Conservation (phyloP, 2,113 vertebrate genomes). For the Axis porcinus region DNA sequence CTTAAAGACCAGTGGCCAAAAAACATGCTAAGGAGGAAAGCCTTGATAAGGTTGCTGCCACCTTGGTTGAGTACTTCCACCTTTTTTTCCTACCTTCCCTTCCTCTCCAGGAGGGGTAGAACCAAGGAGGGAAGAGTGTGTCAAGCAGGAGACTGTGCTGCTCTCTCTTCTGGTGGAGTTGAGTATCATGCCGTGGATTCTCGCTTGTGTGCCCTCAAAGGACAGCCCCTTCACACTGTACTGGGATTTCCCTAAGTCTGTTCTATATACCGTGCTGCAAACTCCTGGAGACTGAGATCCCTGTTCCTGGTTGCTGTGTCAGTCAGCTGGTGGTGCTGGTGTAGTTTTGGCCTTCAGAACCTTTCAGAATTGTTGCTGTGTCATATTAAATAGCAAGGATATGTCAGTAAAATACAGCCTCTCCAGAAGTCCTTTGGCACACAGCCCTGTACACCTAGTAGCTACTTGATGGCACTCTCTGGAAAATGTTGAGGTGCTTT, state of each 20-base stretch:
- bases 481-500: neutral
- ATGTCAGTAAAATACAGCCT: neutral
- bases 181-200: neutral
- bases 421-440: neutral
- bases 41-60: neutral
- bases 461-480: neutral
- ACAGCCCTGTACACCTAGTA: neutral
- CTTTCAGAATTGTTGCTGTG: neutral
- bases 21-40: neutral
- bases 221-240: neutral
- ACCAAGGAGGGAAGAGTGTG: neutral
- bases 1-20: neutral
- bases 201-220: neutral
- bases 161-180: neutral
- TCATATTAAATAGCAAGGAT: neutral
- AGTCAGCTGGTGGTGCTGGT: no score
- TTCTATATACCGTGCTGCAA: fast-evolving
- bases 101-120: neutral
- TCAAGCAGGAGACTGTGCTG: neutral
- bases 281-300: neutral
- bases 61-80: neutral
- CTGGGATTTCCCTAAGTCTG: neutral
- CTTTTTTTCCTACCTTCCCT: neutral
- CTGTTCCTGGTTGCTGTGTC: fast-evolving
- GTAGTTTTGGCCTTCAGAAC: neutral